phyloP scores from a whole-genome alignment of 2,888 invertebrate species.

The Tiphia femorata region DNA sequence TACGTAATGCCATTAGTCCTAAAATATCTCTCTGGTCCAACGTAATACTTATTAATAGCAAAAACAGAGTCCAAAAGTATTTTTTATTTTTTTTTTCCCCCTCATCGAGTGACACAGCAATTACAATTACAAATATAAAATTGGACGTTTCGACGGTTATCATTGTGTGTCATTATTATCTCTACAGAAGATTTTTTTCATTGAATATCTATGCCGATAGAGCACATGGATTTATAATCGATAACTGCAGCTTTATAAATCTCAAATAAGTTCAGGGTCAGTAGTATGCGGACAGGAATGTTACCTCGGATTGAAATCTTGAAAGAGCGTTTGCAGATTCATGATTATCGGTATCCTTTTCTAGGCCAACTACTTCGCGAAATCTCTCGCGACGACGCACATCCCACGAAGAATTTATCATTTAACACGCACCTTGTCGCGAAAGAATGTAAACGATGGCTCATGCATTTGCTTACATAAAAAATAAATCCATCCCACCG shows the following conservation, averaged over 20 bases:
- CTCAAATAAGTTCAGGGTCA: conserved; percentile 7
- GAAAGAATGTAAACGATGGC: conserved; percentile 21
- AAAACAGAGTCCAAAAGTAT: too few species aligned
- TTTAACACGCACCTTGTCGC: conserved; percentile 33
- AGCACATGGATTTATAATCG: too few species aligned
- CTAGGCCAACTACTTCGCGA: conserved; percentile 46
- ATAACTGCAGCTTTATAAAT: background rate
- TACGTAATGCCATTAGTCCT: background rate
- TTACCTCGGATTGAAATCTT: conserved; percentile 94
- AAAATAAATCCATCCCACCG: conserved; percentile 30
- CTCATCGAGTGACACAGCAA: too few species aligned
- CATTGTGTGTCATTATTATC: too few species aligned
- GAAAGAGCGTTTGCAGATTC: conserved; percentile 90
- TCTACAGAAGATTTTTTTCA: too few species aligned
- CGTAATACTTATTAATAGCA: too few species aligned
- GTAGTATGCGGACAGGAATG: conserved; percentile 2
- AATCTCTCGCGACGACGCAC: conserved; percentile 25
- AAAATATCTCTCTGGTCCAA: background rate
- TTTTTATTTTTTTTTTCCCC: too few species aligned
- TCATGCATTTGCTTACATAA: conserved; percentile 30
- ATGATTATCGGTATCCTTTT: conserved; percentile 69
- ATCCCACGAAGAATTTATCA: conserved; percentile 32
- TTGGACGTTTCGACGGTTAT: too few species aligned
- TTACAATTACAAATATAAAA: too few species aligned
- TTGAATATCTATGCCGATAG: too few species aligned